Percentiles rank a stretch among this genome's conserved stretches.
Evolutionary conservation across 2,113 vertebrate genomes (phyloP).

Genomic region (Corydoras sp.): DNA sequence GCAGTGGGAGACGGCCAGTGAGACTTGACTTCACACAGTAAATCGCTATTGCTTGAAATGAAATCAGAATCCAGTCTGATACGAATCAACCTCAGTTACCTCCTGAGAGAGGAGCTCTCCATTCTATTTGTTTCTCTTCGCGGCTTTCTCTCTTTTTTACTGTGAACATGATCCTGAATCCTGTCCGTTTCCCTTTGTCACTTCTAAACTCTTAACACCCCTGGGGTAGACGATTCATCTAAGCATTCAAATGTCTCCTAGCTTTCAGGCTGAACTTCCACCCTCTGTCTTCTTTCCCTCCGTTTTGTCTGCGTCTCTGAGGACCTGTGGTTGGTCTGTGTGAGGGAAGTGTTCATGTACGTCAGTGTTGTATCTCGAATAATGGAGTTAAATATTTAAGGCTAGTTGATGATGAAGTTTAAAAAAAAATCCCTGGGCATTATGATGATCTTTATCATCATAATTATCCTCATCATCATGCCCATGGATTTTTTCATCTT

Average conservation of each 20-base stretch:
- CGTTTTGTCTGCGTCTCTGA: slow-evolving; percentile 2
- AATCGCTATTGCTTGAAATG: too few species aligned
- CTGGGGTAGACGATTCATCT: slow-evolving; percentile 22
- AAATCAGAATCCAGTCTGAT: too few species aligned
- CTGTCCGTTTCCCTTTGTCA: slow-evolving; percentile 12
- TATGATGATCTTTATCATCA: too few species aligned
- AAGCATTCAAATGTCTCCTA: slow-evolving; percentile 6
- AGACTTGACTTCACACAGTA: too few species aligned
- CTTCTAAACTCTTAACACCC: slow-evolving; percentile 7
- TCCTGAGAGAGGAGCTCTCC: not conserved
- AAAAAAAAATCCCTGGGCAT: too few species aligned
- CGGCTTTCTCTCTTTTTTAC: not conserved
- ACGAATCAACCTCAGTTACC: too few species aligned
- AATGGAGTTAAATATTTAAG: too few species aligned
- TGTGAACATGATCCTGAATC: not conserved
- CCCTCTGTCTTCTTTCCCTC: slow-evolving; percentile 10
- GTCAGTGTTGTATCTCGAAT: not conserved
- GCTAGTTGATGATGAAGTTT: too few species aligned
- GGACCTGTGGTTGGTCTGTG: not conserved
- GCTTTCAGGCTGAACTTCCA: slow-evolving; percentile 8
- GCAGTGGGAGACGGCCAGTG: too few species aligned
- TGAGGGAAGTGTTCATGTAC: not conserved
- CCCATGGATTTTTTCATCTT: too few species aligned
- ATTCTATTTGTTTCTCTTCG: not conserved
- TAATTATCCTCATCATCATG: too few species aligned